Conservation (phyloP, 2,113 vertebrate genomes). For the Chrysemys picta region DNA sequence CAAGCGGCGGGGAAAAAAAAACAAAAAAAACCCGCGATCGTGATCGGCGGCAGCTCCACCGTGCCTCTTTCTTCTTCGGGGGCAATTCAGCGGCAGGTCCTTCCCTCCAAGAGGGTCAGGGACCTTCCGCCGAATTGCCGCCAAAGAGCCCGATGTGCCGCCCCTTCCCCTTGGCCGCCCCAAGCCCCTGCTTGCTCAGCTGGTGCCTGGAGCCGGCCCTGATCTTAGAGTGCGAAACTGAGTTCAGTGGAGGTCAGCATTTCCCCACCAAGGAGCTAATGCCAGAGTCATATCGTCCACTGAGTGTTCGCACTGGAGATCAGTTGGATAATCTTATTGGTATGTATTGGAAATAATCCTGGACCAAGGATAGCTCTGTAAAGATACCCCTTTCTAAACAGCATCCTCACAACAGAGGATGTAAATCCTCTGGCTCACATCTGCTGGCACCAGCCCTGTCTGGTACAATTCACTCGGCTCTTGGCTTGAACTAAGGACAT, state of each 20-base stretch:
- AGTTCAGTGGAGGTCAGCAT: background rate
- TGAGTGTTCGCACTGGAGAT: background rate
- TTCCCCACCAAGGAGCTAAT: background rate
- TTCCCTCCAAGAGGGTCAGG: no score
- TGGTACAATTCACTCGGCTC: background rate
- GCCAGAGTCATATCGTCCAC: background rate
- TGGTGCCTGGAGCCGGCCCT: no score
- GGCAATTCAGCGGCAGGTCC: no score
- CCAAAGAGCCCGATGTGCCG: no score
- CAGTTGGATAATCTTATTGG: background rate
- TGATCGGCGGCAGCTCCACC: no score
- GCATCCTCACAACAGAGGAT: background rate
- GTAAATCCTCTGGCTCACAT: background rate
- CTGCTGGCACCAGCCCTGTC: background rate
- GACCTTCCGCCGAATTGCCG: no score
- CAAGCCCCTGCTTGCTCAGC: no score
- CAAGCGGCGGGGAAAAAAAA: no score
- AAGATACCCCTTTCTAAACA: background rate
- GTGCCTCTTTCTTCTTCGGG: no score
- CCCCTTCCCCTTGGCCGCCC: no score
- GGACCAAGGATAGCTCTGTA: fast-evolving
- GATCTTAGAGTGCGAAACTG: background rate
- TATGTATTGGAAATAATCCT: background rate
- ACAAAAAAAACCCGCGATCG: no score
- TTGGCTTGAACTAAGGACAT: background rate